Evolutionary conservation across 2,797 vertebrate genomes (phyloP).

Genomic region (Enteromius unitaeniatus): DNA sequence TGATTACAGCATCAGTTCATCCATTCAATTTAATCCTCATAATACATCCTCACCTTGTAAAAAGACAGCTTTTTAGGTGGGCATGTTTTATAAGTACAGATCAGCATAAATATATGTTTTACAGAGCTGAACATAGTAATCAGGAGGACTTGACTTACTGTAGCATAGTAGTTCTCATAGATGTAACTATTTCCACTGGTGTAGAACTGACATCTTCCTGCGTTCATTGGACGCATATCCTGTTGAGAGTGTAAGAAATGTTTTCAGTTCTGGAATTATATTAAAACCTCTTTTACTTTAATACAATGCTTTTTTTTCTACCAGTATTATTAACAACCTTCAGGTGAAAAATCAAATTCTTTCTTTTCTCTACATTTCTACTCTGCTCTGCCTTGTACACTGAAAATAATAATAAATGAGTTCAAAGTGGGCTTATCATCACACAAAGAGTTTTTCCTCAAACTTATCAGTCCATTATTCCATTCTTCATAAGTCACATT

Average conservation of each 20-base stretch:
- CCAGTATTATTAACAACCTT: background rate
- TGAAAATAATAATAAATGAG: background rate
- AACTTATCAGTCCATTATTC: background rate
- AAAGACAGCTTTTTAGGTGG: background rate
- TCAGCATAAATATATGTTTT: background rate
- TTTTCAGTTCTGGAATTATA: background rate
- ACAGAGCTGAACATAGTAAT: background rate
- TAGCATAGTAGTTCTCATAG: conserved; percentile 75
- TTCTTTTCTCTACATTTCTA: background rate
- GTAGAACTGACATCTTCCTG: conserved; percentile 78
- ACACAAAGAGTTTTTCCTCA: background rate
- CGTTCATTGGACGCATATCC: conserved; percentile 77
- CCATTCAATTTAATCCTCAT: background rate
- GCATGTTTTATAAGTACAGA: background rate
- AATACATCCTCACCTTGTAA: background rate
- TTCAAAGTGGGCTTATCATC: background rate
- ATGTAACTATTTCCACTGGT: conserved; percentile 74
- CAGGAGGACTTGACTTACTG: conserved; percentile 66
- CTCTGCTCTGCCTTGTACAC: background rate
- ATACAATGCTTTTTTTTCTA: background rate
- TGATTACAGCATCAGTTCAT: background rate
- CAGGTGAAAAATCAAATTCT: background rate
- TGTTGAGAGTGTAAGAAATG: conserved; percentile 48
- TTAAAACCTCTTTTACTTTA: background rate
- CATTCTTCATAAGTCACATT: background rate